A percentile compares a stretch with the other conserved stretches of the same genome.
These are phyloP conservation scores for Zoanthus solanderi DNA, from an alignment of 92 coral and sea anemone genomes.

Conservation along the genomic window DNA sequence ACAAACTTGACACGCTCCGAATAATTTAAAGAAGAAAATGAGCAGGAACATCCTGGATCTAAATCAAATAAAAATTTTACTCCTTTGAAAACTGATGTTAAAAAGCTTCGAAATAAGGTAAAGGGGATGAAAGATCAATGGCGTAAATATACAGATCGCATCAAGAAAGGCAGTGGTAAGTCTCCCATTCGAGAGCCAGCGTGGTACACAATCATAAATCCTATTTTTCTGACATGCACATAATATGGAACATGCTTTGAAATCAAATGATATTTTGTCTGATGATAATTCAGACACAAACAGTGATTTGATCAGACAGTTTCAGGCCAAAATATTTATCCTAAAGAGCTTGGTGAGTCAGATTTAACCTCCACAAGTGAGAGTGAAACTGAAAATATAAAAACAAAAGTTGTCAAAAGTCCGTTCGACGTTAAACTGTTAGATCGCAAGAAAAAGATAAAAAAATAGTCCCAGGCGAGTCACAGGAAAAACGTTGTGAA, in stretches of 20 bases:
- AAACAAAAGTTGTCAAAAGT: conserved; percentile 27
- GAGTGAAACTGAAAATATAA: conserved; percentile 48
- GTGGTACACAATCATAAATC: conserved; percentile 61
- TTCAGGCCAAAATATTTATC: conserved; percentile 24
- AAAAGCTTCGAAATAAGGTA: conserved; percentile 47
- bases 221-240: conserved; percentile 59
- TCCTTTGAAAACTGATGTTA: conserved; percentile 31
- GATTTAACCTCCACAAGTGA: conserved; percentile 45
- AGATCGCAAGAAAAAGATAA: conserved; percentile 46
- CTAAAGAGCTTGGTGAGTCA: conserved; percentile 43
- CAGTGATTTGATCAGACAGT: conserved; percentile 49
- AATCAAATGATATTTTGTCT: conserved; percentile 55
- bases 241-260: conserved; percentile 49
- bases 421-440: conserved; percentile 45
- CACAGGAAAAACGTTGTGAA: conserved; percentile 51
- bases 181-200: conserved; percentile 51
- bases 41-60: conserved; percentile 27
- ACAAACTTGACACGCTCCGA: conserved; percentile 59
- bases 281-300: conserved; percentile 38
- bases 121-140: conserved; percentile 60
- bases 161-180: conserved; percentile 47
- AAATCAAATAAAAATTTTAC: conserved; percentile 39
- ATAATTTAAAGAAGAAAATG: conserved; percentile 41
- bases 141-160: conserved; percentile 56
- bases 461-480: conserved; percentile 60